phyloP scores from a whole-genome alignment of 2,888 invertebrate species.

The Oscheius myriophilus region DNA sequence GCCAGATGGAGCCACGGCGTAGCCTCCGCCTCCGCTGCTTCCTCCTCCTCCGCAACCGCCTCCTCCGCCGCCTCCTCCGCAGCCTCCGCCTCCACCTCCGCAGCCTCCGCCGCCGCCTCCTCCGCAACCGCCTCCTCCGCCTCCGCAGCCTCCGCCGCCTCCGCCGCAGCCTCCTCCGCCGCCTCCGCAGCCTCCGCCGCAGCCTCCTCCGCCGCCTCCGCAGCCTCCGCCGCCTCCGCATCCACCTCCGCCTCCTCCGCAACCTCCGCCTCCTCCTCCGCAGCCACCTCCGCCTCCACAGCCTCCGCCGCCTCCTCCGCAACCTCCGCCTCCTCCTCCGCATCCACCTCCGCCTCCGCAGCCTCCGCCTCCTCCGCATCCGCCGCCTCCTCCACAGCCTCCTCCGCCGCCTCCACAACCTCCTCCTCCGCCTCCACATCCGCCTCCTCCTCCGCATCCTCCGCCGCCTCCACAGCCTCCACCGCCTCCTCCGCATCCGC shows the following conservation, averaged over 20 bases:
- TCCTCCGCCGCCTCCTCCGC: conserved; percentile 4
- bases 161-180: background rate
- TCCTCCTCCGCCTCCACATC: background rate
- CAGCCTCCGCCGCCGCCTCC: conserved; percentile 24
- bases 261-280: background rate
- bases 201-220: background rate
- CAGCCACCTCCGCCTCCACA: background rate
- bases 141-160: conserved; percentile 9
- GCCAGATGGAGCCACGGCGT: conserved; percentile 15
- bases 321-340: conserved; percentile 26
- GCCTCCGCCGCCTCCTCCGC: conserved; percentile 17
- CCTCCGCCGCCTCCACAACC: conserved; percentile 11
- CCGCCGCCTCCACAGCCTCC: background rate
- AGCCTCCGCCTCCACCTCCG: conserved; percentile 8
- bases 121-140: conserved; percentile 15
- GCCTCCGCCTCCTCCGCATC: conserved; percentile 5
- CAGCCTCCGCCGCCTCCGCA: too few species aligned
- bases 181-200: conserved; percentile 23
- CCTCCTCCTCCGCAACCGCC: conserved; percentile 12
- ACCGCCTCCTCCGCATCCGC: background rate
- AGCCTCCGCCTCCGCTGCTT: conserved; percentile 40
- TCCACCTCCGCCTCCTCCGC: background rate
- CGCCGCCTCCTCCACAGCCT: conserved; percentile 11
- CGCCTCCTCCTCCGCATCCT: background rate
- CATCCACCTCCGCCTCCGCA: conserved; percentile 5